Evolutionary conservation across 2,888 invertebrate species (phyloP).

Genomic region (Parnassius smintheus): DNA sequence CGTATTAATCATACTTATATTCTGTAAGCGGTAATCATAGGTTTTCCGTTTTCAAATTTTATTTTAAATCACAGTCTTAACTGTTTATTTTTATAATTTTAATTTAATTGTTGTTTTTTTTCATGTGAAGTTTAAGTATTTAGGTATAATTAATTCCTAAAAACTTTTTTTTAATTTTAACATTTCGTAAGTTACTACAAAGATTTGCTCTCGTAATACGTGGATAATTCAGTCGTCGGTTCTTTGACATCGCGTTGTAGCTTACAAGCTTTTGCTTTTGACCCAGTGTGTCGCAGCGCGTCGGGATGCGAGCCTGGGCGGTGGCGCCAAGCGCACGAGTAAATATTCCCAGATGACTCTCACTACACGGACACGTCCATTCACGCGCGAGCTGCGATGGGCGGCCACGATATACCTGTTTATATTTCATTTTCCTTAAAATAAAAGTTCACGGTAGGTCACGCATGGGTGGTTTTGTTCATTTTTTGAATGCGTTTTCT

Average conservation of each 20-base stretch:
- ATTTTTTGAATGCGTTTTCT: slow-evolving; percentile 41
- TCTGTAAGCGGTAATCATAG: too few species aligned
- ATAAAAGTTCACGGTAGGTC: slow-evolving; percentile 38
- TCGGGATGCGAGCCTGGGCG: slow-evolving; percentile 46
- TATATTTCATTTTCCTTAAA: slow-evolving; percentile 36
- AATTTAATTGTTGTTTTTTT: too few species aligned
- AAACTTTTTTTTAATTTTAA: too few species aligned
- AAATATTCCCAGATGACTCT: slow-evolving; percentile 62
- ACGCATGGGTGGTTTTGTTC: slow-evolving; percentile 43
- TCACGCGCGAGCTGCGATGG: slow-evolving; percentile 63
- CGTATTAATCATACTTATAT: too few species aligned
- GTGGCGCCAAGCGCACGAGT: slow-evolving; percentile 62
- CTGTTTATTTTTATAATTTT: too few species aligned
- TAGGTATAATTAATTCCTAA: too few species aligned
- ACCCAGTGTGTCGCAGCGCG: slow-evolving; percentile 19
- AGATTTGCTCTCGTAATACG: neutral
- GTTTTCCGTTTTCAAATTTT: too few species aligned
- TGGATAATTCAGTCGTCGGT: slow-evolving; percentile 19
- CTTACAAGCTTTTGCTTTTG: slow-evolving; percentile 12
- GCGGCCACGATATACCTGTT: slow-evolving; percentile 37
- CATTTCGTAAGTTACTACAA: too few species aligned
- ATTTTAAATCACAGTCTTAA: too few species aligned
- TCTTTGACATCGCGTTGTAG: slow-evolving; percentile 12
- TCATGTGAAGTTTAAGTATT: too few species aligned
- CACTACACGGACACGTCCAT: slow-evolving; percentile 51